These are phyloP conservation scores for Nasalis larvatus DNA, from an alignment of 2,113 vertebrate species.

Conservation along the genomic window DNA sequence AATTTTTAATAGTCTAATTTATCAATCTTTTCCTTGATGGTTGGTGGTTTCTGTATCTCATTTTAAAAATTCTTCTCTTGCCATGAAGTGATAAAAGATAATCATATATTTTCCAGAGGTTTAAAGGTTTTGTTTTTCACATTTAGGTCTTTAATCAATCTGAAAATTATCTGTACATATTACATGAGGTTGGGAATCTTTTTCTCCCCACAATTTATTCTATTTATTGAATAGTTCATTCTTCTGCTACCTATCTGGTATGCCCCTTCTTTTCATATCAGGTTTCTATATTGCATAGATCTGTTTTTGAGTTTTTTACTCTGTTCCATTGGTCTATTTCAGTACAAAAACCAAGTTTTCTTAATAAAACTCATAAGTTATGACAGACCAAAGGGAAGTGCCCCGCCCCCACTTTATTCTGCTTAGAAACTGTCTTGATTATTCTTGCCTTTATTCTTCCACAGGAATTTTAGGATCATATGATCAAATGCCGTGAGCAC, in stretches of 20 bases:
- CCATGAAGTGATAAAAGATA: not conserved
- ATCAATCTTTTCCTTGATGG: not conserved
- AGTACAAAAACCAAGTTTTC: not conserved
- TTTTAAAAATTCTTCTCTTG: conserved; percentile 3
- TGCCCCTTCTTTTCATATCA: not conserved
- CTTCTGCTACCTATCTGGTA: not conserved
- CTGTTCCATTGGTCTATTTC: not conserved
- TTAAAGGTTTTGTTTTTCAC: conserved; percentile 31
- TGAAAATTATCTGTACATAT: not conserved
- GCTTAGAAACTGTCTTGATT: not conserved
- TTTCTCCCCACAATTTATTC: not conserved
- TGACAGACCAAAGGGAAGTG: not conserved
- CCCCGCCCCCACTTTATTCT: not conserved
- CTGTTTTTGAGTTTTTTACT: not conserved
- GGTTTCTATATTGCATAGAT: not conserved
- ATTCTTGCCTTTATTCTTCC: not conserved
- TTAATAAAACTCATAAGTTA: not conserved
- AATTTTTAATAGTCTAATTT: not conserved
- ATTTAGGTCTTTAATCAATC: not conserved
- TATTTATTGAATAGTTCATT: not conserved
- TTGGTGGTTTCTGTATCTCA: not conserved
- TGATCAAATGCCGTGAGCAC: not conserved
- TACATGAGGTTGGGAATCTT: not conserved
- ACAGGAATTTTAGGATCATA: conserved; percentile 3
- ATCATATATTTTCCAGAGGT: conserved; percentile 16